Evolutionary conservation across 2,888 invertebrate species (phyloP).

Genomic region (Euclidia mi): DNA sequence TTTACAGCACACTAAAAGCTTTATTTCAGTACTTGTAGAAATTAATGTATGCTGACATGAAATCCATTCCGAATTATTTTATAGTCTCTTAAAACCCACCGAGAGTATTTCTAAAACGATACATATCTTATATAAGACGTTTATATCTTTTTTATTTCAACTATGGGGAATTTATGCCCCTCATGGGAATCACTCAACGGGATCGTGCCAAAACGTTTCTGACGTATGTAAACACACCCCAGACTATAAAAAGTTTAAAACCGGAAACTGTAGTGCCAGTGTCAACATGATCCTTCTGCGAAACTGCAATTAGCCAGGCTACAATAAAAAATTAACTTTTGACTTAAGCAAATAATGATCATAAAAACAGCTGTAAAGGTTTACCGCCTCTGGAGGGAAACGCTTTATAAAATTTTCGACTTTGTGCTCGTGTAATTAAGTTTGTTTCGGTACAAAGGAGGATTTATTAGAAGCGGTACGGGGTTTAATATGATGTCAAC

Average conservation of each 20-base stretch:
- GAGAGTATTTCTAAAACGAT: constrained; percentile 44
- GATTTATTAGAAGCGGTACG: constrained; percentile 17
- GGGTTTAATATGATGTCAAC: constrained; percentile 21
- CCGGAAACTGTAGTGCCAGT: constrained; percentile 75
- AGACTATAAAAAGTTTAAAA: constrained; percentile 66
- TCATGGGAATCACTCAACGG: constrained; percentile 62
- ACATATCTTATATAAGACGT: constrained; percentile 42
- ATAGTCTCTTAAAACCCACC: constrained; percentile 43
- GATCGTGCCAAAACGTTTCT: constrained; percentile 70
- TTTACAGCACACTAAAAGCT: constrained; percentile 30
- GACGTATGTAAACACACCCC: constrained; percentile 67
- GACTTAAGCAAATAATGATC: constrained; percentile 47
- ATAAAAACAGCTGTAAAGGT: constrained; percentile 42
- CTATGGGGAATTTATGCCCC: constrained; percentile 65
- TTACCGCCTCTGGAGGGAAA: constrained; percentile 24
- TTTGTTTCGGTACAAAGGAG: constrained; percentile 13
- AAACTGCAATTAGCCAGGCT: constrained; percentile 73
- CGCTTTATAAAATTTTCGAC: constrained; percentile 30
- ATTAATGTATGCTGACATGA: constrained; percentile 31
- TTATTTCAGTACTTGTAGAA: constrained; percentile 30
- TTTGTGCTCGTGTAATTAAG: constrained; percentile 21
- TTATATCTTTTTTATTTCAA: constrained; percentile 54
- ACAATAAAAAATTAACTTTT: constrained; percentile 48
- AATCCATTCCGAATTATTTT: constrained; percentile 51
- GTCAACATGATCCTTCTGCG: constrained; percentile 82